Conservation (phyloP, 1,140 invertebrate genomes). For the Ctenoplectra terminalis region DNA sequence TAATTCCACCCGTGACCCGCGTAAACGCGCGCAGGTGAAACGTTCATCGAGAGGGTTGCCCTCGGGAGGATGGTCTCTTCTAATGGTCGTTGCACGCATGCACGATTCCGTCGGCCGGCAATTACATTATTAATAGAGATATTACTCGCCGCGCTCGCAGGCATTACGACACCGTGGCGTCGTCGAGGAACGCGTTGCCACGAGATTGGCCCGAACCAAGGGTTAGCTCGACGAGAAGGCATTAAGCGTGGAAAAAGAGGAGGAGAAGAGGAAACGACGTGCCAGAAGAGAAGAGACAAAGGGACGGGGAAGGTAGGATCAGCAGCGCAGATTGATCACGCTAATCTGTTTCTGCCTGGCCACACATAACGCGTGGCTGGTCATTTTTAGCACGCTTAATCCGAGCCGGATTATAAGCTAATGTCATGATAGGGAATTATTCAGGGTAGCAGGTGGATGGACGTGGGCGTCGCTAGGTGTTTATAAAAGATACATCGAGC, state of each 20-base stretch:
- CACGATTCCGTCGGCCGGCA: conserved; percentile 71
- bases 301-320: conserved; percentile 45
- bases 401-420: conserved; percentile 47
- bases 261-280: background rate
- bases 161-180: conserved; percentile 73
- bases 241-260: conserved; percentile 46
- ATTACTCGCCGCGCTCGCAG: conserved; percentile 66
- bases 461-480: background rate
- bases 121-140: conserved; percentile 79
- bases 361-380: conserved; percentile 66
- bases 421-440: conserved; percentile 46
- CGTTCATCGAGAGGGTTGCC: conserved; percentile 20
- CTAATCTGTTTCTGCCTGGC: conserved; percentile 73
- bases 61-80: conserved; percentile 23
- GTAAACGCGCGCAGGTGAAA: conserved; percentile 66
- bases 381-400: conserved; percentile 57
- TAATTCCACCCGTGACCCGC: conserved; percentile 68
- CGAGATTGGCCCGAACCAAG: conserved; percentile 47
- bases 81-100: conserved; percentile 71
- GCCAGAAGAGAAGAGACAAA: background rate
- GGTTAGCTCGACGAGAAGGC: conserved; percentile 20
- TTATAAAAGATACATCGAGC: background rate
- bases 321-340: conserved; percentile 70
- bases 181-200: conserved; percentile 58
- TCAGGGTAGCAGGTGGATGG: conserved; percentile 52